These are phyloP conservation scores for Drosophila affinis DNA, from an alignment of 2,888 invertebrate genomes.

Conservation along the genomic window DNA sequence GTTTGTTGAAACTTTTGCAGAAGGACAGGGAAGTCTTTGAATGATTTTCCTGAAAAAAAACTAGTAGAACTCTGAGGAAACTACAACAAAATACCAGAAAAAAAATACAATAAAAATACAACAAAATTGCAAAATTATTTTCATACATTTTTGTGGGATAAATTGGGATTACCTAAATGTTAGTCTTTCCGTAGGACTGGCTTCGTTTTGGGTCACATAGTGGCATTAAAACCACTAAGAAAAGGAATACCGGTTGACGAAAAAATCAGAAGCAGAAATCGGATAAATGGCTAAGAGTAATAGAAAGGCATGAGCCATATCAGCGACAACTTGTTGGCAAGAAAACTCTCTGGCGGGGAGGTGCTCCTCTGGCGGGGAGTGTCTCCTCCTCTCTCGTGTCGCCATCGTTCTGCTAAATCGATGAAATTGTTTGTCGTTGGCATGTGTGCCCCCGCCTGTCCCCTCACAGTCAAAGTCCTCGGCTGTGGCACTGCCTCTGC, in stretches of 20 bases:
- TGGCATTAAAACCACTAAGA: too few species aligned
- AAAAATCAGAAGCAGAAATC: constrained; percentile 5
- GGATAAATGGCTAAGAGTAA: neutral
- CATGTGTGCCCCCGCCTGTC: constrained; percentile 35
- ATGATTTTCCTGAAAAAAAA: too few species aligned
- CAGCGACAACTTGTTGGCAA: constrained; percentile 48
- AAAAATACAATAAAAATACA: too few species aligned
- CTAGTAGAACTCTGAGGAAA: too few species aligned
- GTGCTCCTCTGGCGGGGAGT: neutral
- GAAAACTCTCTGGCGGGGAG: neutral
- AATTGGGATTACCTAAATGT: too few species aligned
- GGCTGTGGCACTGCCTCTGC: neutral
- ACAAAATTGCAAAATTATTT: too few species aligned
- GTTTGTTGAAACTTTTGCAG: too few species aligned
- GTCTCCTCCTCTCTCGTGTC: neutral
- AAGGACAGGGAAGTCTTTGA: too few species aligned
- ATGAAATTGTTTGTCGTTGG: constrained; percentile 63
- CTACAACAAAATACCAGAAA: too few species aligned
- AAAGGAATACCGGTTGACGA: neutral
- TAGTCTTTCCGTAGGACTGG: too few species aligned
- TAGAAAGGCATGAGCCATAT: neutral
- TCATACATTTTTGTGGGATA: too few species aligned
- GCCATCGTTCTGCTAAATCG: constrained; percentile 53
- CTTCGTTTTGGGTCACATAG: too few species aligned
- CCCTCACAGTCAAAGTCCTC: neutral